Evolutionary conservation across 2,888 invertebrate genomes (phyloP), one percentile per base, ranked within the genome.

Genomic region (Hipparchia sbordonii): DNA sequence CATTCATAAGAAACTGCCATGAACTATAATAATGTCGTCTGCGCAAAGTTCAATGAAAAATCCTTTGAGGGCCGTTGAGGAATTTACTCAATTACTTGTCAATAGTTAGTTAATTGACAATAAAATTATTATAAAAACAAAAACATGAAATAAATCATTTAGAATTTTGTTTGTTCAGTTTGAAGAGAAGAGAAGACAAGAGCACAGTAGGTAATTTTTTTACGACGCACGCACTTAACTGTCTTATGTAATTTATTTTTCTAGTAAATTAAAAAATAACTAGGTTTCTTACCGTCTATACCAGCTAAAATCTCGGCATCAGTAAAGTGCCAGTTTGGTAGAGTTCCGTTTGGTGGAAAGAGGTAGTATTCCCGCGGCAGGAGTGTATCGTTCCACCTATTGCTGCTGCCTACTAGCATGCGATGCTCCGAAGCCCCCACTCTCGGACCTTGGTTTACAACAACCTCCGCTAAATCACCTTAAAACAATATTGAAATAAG

Each of bases 401-500:
- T 96, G 62, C 87, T 86, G 56, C 93, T 92, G 23, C 95, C 95
- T 5, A 95, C 85, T 3, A 88, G 86, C 82, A 96, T 88, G 62
- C 86, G 86, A 56, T 87, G 87, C 0, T 89, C 80, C 0, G 84
- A 82, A 0, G 90, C 80, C 0, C 91, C 91, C 6, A 92, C 89
- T 61, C 93, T 82, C 0, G 95, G 95, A 0, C 95, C 95, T 83
- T 96, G 96, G 79, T 95, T 95, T 8, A 96, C 91, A 5, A 95
- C 93, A 68, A 96, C 94, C 87, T 96, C 96, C 6, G 96, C 96
- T 77, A 96, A 85, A 83, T 96, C 96, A 67, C 96, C 96, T 94
- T 85, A 78, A 87, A 78, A 62, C 23, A 13, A 66, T 77, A 70
- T 74, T 76, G 10, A 45, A 39, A 61, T n/a, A 33, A 23, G 23